Conservation (phyloP, 2,888 invertebrate species). For the Autographa pulchrina region DNA sequence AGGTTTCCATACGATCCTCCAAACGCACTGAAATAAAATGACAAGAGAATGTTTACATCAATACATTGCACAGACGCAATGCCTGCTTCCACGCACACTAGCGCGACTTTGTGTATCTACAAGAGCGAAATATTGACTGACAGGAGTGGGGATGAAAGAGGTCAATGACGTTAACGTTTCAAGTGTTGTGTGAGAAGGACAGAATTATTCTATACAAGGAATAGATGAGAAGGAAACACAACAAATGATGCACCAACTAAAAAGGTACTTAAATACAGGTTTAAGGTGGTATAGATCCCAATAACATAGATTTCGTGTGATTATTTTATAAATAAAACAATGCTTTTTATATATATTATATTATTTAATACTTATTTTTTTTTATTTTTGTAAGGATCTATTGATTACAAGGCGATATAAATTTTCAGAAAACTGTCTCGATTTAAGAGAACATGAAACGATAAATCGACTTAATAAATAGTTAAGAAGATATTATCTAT, state of each 20-base stretch:
- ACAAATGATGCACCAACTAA: conserved; percentile 65
- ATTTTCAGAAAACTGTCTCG: too few species aligned
- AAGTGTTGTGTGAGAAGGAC: conserved; percentile 64
- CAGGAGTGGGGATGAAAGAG: conserved; percentile 73
- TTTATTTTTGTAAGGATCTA: too few species aligned
- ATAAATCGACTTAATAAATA: neutral
- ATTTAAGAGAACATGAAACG: too few species aligned
- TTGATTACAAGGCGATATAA: too few species aligned
- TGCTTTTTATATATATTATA: too few species aligned
- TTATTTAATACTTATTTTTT: too few species aligned
- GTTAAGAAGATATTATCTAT: too few species aligned
- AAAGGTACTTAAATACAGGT: conserved; percentile 28
- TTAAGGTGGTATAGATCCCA: conserved; percentile 16
- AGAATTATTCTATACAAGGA: conserved; percentile 31
- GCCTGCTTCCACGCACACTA: conserved; percentile 76
- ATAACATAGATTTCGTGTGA: neutral
- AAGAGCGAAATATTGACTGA: conserved; percentile 74
- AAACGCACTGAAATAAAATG: conserved; percentile 85
- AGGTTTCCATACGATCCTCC: conserved; percentile 76
- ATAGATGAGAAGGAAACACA: conserved; percentile 70
- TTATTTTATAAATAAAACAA: neutral
- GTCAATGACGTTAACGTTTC: conserved; percentile 81
- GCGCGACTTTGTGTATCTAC: conserved; percentile 47
- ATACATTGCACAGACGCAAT: conserved; percentile 79
- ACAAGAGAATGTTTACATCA: conserved; percentile 86